Conservation (phyloP, 2,888 invertebrate genomes). For the Catonia carolina region DNA sequence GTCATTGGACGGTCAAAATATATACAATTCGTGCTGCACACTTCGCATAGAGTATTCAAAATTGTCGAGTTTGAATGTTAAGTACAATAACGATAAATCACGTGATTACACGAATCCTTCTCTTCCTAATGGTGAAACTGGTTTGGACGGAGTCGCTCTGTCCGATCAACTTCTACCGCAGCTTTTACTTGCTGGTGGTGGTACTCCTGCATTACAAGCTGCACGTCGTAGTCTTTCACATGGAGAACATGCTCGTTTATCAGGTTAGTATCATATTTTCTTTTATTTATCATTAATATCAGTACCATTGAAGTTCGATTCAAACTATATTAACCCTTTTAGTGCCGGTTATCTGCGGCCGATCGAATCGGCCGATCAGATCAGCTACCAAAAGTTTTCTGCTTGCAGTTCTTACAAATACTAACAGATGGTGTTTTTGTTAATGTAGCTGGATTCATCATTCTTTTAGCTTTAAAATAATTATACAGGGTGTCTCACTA, state of each 20-base stretch:
- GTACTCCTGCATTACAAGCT: conserved; percentile 33
- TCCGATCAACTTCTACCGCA: conserved; percentile 46
- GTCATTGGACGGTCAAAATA: conserved; percentile 96
- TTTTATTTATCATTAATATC: no score
- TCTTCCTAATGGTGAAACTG: conserved; percentile 94
- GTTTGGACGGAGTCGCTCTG: conserved; percentile 53
- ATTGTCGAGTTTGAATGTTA: conserved; percentile 94
- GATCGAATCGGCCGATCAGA: no score
- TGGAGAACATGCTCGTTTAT: conserved; percentile 28
- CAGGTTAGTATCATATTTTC: conserved; percentile 24
- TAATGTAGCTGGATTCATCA: no score
- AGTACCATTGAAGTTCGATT: no score
- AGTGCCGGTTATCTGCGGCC: no score
- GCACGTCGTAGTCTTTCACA: conserved; percentile 39
- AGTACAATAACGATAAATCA: conserved; percentile 99
- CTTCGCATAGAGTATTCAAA: conserved; percentile 99
- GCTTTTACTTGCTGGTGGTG: conserved; percentile 49
- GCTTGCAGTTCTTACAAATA: no score
- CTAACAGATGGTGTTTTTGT: no score
- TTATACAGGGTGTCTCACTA: no score
- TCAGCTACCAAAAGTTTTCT: no score
- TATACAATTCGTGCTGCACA: conserved; percentile 99
- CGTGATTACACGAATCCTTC: conserved; percentile 98
- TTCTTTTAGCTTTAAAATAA: no score
- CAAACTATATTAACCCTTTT: no score